Conservation (phyloP, 2,888 invertebrate genomes). For the Aethes cnicana region DNA sequence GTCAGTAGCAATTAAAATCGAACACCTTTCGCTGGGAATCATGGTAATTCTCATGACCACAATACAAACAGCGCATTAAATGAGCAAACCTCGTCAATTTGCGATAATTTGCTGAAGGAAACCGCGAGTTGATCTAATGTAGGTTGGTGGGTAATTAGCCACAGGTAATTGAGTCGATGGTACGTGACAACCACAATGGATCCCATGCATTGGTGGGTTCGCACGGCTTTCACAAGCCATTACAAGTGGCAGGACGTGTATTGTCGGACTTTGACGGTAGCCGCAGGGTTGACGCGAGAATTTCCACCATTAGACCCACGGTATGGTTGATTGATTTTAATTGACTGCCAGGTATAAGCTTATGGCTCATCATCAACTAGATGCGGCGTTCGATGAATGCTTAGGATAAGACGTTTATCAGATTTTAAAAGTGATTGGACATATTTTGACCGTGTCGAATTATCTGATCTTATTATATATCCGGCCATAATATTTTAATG, state of each 20-base stretch:
- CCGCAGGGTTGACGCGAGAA: conserved; percentile 36
- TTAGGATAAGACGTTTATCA: no score
- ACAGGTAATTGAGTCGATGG: conserved; percentile 59
- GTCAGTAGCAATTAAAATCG: conserved; percentile 14
- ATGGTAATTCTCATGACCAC: conserved; percentile 30
- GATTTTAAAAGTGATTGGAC: no score
- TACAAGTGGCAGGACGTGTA: conserved; percentile 61
- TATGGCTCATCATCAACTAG: no score
- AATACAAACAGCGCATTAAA: conserved; percentile 36
- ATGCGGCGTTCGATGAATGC: no score
- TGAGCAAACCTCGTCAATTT: conserved; percentile 38
- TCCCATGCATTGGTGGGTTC: conserved; percentile 56
- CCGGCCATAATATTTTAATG: no score
- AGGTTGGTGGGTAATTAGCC: conserved; percentile 57
- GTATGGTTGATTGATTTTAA: no score
- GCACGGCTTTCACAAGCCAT: conserved; percentile 72
- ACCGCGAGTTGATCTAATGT: conserved; percentile 41
- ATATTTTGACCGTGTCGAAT: no score
- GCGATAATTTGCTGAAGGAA: conserved; percentile 38
- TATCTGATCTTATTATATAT: no score
- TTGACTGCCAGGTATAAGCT: no score
- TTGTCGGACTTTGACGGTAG: conserved; percentile 42
- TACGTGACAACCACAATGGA: conserved; percentile 64
- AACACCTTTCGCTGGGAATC: conserved; percentile 25
- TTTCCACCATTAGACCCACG: no score